Conservation (phyloP, 2,888 invertebrate species). For the Cantharis rustica region DNA sequence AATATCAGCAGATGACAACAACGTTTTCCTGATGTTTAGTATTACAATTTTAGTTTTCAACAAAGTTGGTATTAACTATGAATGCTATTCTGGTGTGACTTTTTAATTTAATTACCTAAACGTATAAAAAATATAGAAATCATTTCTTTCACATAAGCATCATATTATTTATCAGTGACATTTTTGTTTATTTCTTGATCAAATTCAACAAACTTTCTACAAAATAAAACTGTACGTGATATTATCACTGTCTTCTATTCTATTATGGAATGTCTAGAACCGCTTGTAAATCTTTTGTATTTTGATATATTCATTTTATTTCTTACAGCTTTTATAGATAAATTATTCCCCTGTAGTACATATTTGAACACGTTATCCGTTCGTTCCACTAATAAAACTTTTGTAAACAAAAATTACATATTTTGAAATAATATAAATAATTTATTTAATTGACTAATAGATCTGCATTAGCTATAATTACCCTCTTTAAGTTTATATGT, state of each 20-base stretch:
- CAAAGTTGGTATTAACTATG: neutral
- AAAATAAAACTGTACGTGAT: neutral
- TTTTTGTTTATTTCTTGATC: neutral
- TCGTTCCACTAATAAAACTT: neutral
- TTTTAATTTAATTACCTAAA: neutral
- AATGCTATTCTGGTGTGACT: neutral
- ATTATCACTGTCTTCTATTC: neutral
- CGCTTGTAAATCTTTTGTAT: neutral
- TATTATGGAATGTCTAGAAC: neutral
- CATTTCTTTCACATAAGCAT: too few relatives aligned
- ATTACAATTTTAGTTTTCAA: neutral
- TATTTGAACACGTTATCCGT: neutral
- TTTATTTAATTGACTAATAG: too few relatives aligned
- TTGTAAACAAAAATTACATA: neutral
- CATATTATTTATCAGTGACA: neutral
- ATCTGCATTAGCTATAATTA: too few relatives aligned
- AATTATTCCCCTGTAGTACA: neutral
- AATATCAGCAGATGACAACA: too few relatives aligned
- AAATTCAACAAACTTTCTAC: neutral
- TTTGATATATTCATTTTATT: neutral
- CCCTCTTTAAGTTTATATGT: too few relatives aligned
- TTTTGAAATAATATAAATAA: neutral
- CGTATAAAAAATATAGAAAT: too few relatives aligned
- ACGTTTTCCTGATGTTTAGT: neutral
- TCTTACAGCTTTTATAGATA: neutral